phyloP scores from a whole-genome alignment of 2,797 vertebrate genomes.

The Parauchenoglanis ngamensis region DNA sequence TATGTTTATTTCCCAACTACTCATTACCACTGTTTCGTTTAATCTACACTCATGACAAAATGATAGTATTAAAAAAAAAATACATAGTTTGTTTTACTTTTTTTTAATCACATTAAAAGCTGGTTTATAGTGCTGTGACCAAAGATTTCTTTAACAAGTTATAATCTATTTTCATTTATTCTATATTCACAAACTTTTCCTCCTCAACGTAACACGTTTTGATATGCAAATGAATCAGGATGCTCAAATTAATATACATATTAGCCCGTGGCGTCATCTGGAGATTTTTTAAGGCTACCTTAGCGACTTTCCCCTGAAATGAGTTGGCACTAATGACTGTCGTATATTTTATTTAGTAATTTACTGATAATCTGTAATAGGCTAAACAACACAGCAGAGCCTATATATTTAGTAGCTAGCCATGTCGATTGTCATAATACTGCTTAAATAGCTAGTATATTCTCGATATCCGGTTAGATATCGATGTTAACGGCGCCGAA shows the following conservation, averaged over 20 bases:
- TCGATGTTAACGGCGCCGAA: not conserved
- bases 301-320: not conserved
- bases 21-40: not conserved
- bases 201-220: not conserved
- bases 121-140: not conserved
- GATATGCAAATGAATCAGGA: not conserved
- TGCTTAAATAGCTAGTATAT: not conserved
- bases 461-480: not conserved
- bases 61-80: not conserved
- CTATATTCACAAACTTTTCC: not conserved
- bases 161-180: not conserved
- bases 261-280: not conserved
- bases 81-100: not conserved
- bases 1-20: not conserved
- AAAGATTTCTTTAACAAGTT: too few relatives aligned
- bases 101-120: not conserved
- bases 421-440: not conserved
- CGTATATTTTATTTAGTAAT: not conserved
- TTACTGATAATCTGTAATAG: not conserved
- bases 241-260: not conserved
- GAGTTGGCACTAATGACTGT: not conserved
- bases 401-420: not conserved
- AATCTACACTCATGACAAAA: not conserved
- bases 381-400: not conserved
- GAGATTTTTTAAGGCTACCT: not conserved